Conservation (phyloP, 2,888 invertebrate genomes). For the Sussaba pulchella region DNA sequence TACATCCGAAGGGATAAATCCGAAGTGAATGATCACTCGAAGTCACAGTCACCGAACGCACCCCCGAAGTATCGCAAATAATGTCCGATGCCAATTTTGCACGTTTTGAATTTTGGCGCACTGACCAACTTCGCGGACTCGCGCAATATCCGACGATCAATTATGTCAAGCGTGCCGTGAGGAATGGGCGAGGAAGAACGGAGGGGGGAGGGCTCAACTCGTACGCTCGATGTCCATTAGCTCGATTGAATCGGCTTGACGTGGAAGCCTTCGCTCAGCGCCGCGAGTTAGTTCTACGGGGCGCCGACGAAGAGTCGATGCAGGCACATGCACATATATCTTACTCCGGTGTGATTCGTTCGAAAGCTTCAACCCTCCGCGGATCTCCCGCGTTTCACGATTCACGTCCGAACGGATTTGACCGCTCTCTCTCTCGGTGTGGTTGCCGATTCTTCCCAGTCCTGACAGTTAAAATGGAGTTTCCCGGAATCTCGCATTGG, state of each 20-base stretch:
- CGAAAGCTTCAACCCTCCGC: conserved; percentile 45
- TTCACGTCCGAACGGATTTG: conserved; percentile 54
- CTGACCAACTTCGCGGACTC: conserved; percentile 13
- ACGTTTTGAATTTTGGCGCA: conserved; percentile 55
- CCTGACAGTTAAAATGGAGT: neutral
- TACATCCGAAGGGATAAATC: no score
- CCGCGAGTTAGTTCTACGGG: conserved; percentile 13
- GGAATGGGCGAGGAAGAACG: no score
- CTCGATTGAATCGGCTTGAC: conserved; percentile 68
- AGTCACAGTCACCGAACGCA: no score
- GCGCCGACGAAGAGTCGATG: conserved; percentile 61
- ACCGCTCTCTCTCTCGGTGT: conserved; percentile 23
- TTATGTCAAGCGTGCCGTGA: no score
- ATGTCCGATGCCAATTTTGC: conserved; percentile 51
- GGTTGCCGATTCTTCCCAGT: conserved; percentile 37
- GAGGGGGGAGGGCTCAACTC: conserved; percentile 40
- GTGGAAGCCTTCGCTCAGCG: neutral
- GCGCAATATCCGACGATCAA: conserved; percentile 66
- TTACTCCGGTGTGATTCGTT: conserved; percentile 49
- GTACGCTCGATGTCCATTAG: conserved; percentile 72
- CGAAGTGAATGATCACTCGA: no score
- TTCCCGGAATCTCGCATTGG: no score
- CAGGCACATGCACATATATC: conserved; percentile 58
- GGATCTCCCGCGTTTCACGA: conserved; percentile 53
- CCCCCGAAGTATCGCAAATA: conserved; percentile 53